phyloP scores from a whole-genome alignment of 2,888 invertebrate species.

The Tineola bisselliella region DNA sequence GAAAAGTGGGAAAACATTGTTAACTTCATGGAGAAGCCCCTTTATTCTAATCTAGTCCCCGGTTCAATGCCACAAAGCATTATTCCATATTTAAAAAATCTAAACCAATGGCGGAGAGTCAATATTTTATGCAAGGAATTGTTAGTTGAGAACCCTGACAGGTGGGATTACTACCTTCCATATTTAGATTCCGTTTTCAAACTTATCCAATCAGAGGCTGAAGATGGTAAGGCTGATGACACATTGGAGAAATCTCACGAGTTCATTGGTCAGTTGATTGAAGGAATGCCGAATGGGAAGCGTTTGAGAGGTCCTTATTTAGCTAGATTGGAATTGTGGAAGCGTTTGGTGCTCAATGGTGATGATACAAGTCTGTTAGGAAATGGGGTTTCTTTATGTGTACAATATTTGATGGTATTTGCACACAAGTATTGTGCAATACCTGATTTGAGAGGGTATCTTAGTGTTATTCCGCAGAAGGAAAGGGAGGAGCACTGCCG shows the following conservation, averaged over 20 bases:
- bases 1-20: constrained; percentile 85
- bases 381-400: constrained; percentile 73
- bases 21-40: constrained; percentile 80
- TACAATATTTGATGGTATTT: constrained; percentile 83
- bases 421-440: constrained; percentile 89
- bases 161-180: constrained; percentile 78
- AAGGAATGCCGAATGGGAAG: constrained; percentile 53
- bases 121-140: constrained; percentile 79
- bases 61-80: constrained; percentile 75
- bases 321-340: constrained; percentile 81
- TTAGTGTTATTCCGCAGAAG: constrained; percentile 73
- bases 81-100: constrained; percentile 76
- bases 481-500: constrained; percentile 68
- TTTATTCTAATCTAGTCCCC: constrained; percentile 75
- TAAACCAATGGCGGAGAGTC: constrained; percentile 79
- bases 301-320: constrained; percentile 82
- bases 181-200: constrained; percentile 78
- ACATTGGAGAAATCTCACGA: constrained; percentile 56
- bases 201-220: constrained; percentile 48
- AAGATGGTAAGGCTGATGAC: constrained; percentile 38
- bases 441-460: constrained; percentile 80
- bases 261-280: constrained; percentile 59
- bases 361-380: constrained; percentile 68
- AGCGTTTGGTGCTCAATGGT: constrained; percentile 63
- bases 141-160: constrained; percentile 76